A percentile compares a stretch with the other conserved stretches of the same genome.
These are phyloP conservation scores for Pica pica DNA, from an alignment of 2,113 vertebrate species.

Conservation along the genomic window DNA sequence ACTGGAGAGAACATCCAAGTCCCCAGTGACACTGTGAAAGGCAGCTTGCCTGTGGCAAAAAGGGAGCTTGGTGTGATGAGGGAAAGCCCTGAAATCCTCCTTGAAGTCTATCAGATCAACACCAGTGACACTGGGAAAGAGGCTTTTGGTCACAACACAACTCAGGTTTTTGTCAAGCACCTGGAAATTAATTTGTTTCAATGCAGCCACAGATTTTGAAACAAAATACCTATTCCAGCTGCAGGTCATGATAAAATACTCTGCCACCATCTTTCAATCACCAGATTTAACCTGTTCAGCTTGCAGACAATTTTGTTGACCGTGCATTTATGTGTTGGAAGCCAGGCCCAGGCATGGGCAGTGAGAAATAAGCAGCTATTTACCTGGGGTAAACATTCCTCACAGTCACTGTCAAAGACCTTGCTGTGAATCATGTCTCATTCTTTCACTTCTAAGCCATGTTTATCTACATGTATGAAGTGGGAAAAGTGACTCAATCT, in stretches of 20 bases:
- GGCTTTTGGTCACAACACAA: background rate
- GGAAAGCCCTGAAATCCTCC: background rate
- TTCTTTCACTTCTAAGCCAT: background rate
- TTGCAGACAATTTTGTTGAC: background rate
- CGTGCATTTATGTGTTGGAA: background rate
- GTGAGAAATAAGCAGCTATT: background rate
- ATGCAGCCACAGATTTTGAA: background rate
- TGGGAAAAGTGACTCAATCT: background rate
- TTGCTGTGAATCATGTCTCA: background rate
- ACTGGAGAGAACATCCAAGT: background rate
- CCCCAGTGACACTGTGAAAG: background rate
- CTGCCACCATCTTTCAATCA: background rate
- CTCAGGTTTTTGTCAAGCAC: background rate
- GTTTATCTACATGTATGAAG: background rate
- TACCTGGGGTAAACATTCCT: background rate
- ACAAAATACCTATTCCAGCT: background rate
- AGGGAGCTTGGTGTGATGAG: background rate
- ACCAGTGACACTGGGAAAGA: background rate
- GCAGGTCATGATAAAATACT: background rate
- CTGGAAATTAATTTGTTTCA: background rate
- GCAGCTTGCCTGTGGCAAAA: background rate
- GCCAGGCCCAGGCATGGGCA: accelerated
- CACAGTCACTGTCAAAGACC: background rate
- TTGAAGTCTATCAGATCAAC: background rate
- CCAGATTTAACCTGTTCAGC: background rate